Evolutionary conservation across 1,140 invertebrate genomes (phyloP).

Genomic region (Centruroides sculpturatus): DNA sequence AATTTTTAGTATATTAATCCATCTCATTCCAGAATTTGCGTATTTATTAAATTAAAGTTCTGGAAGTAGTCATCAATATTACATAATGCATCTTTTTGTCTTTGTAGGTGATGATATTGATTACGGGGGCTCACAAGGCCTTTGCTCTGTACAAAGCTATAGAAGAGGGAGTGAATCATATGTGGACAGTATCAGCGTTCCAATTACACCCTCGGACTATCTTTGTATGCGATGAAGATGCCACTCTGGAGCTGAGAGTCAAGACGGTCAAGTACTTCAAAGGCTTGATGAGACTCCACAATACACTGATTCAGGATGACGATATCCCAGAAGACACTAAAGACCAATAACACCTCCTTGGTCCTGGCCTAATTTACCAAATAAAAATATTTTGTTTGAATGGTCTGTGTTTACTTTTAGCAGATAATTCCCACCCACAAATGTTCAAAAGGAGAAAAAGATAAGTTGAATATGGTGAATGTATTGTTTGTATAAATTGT

Average conservation of each 20-base stretch:
- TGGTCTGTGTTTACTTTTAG: too few relatives aligned
- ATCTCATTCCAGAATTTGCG: too few relatives aligned
- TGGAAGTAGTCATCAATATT: too few relatives aligned
- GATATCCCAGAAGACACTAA: background rate
- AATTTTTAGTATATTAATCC: too few relatives aligned
- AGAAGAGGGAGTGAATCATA: slow-evolving; percentile 95
- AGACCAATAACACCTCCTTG: background rate
- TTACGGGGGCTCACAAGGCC: slow-evolving; percentile 94
- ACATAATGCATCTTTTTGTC: slow-evolving; percentile 5
- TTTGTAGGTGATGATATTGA: slow-evolving; percentile 82
- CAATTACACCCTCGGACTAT: slow-evolving; percentile 83
- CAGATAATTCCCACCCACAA: too few relatives aligned
- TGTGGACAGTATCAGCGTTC: slow-evolving; percentile 99
- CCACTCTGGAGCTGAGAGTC: slow-evolving; percentile 87
- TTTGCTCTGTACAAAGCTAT: slow-evolving; percentile 93
- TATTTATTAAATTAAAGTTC: too few relatives aligned
- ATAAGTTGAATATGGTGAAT: too few relatives aligned
- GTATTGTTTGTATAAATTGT: too few relatives aligned
- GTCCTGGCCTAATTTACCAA: background rate
- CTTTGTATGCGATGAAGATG: slow-evolving; percentile 95
- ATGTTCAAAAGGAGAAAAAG: too few relatives aligned
- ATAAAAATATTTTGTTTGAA: too few relatives aligned
- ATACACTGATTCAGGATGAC: slow-evolving; percentile 29
- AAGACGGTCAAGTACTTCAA: slow-evolving; percentile 99
- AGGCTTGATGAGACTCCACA: slow-evolving; percentile 36